Evolutionary conservation across 2,888 invertebrate species (phyloP), one percentile per base, ranked within the genome.

Genomic region (Stenodema calcarata): DNA sequence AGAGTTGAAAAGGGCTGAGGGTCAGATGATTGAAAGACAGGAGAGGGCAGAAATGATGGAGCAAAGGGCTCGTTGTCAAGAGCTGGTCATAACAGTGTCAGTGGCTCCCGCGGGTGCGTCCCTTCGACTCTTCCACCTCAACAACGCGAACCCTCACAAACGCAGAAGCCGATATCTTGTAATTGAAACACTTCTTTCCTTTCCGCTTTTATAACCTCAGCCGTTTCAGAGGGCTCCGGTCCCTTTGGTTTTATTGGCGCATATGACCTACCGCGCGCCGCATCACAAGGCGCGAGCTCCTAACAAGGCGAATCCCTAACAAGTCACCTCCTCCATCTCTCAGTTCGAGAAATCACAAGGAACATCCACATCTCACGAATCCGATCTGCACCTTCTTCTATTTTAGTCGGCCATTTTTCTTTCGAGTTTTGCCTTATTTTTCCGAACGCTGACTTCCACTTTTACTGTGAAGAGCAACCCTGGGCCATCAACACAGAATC

Each of bases 51-150:
- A 62, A 23, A 62, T 62, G 62, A 78, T 78, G 78, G 78, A 27
- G 78, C 78, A 41, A 23, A 27, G 44, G 11, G 23, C 23, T 11
- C 23, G 54, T n/a, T 54, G 54, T 54, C n/a, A 18, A 44, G 47
- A 27, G 18, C n/a, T 9, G 42, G 44, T 78, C 78, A 78, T 78
- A 78, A 78, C 78, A n/a, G 41, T 18, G 42, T 44, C 78, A 78
- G 78, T 78, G 14, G 42, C 78, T 78, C 78, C 78, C 78, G 47
- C 42, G 78, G 78, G 78, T 76, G 18, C 76, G 35, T 42, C 42
- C 44, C 78, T 27, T 7, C 35, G 35, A 35, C 78, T 27, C 27
- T 23, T n/a, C 73, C 70, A 54, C 54, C 54, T 54, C 54, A 18
- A 18, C 54, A 54, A n/a, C 70, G 28, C 28, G 70, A 70, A 76